Percentiles rank a stretch among this genome's conserved stretches.
Conservation (phyloP, 2,113 vertebrate genomes). For the Clarias macrocephalus region DNA sequence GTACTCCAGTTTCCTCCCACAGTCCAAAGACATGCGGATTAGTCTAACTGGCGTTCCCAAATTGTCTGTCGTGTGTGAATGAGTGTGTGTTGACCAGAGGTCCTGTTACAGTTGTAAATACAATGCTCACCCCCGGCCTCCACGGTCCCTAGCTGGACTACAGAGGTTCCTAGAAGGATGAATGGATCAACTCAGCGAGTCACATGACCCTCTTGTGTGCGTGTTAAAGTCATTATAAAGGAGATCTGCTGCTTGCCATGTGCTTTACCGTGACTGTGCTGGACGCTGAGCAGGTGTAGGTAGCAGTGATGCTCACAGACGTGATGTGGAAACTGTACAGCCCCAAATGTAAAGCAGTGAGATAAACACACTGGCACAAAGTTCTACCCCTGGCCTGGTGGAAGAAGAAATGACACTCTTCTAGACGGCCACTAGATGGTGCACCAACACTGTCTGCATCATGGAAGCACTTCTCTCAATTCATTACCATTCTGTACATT, state of each 20-base stretch:
- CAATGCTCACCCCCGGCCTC: no score
- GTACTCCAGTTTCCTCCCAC: no score
- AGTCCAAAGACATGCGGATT: no score
- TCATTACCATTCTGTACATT: neutral
- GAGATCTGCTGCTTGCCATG: neutral
- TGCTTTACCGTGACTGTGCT: neutral
- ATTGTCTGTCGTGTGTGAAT: no score
- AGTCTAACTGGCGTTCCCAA: no score
- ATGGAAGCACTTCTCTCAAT: neutral
- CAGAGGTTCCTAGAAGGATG: no score
- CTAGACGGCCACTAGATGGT: constrained; percentile 21
- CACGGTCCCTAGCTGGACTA: no score
- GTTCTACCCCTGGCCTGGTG: neutral
- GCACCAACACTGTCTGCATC: neutral
- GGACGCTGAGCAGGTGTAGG: neutral
- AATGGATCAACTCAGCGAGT: neutral
- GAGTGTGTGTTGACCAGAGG: no score
- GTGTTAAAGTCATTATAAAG: neutral
- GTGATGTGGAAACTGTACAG: neutral
- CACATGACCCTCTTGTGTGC: neutral
- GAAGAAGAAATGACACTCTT: neutral
- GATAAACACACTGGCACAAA: neutral
- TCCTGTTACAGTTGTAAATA: no score
- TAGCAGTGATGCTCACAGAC: neutral
- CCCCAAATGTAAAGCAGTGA: neutral